phyloP scores from a whole-genome alignment of 64 coral and sea anemone genomes.

The Trachythela sp. region DNA sequence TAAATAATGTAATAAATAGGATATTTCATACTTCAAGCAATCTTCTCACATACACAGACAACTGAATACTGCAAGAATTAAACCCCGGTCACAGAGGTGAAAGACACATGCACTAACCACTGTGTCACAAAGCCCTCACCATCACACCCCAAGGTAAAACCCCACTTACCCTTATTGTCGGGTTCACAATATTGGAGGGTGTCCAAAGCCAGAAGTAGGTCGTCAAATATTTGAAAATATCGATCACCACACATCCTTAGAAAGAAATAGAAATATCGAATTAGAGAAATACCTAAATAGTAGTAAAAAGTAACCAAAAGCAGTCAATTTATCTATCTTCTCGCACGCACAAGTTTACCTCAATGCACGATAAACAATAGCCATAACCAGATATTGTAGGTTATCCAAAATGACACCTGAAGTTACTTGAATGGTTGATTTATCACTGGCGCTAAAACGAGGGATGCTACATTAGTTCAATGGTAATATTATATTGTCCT shows the following conservation, averaged over 20 bases:
- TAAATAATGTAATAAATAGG: background rate
- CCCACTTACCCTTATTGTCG: conserved; percentile 47
- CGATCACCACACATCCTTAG: conserved; percentile 72
- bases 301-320: too few species aligned
- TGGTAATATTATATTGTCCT: background rate
- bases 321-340: too few species aligned
- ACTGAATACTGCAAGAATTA: background rate
- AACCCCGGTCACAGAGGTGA: too few species aligned
- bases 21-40: background rate
- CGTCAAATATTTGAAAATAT: conserved; percentile 89
- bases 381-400: conserved; percentile 64
- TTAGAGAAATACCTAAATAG: background rate
- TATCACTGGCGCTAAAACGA: conserved; percentile 21
- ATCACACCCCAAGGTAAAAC: too few species aligned
- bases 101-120: too few species aligned
- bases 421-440: background rate
- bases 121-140: too few species aligned
- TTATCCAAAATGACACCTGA: conserved; percentile 37
- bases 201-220: conserved; percentile 71
- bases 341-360: conserved; percentile 43
- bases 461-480: background rate
- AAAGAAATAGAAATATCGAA: background rate
- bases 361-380: conserved; percentile 77
- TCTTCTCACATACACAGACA: background rate
- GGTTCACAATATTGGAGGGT: conserved; percentile 74